Conservation (phyloP, 2,113 vertebrate genomes). For the Fulica atra region DNA sequence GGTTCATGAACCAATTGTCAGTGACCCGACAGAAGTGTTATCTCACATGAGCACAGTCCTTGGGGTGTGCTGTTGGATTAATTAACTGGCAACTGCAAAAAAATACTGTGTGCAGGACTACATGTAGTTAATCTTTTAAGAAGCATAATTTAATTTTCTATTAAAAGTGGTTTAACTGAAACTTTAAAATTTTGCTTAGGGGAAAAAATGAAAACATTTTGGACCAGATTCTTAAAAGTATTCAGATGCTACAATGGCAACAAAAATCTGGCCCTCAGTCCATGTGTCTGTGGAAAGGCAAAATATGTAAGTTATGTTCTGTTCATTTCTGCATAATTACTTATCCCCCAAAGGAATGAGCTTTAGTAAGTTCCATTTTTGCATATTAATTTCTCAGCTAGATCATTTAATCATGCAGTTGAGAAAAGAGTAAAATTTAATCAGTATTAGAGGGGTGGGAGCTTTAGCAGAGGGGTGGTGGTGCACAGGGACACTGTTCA, state of each 20-base stretch:
- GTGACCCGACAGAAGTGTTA: not conserved
- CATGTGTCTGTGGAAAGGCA: not conserved
- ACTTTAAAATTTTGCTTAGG: not conserved
- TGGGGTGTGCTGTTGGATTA: not conserved
- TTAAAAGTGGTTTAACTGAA: not conserved
- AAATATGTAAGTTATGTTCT: not conserved
- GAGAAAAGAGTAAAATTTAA: not conserved
- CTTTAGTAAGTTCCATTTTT: not conserved
- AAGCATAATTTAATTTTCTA: not conserved
- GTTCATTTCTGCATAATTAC: slow-evolving; percentile 8
- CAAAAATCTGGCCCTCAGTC: not conserved
- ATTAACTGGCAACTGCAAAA: not conserved
- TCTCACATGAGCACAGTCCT: not conserved
- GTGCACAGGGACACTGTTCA: not conserved
- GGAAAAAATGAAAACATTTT: not conserved
- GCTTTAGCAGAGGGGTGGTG: not conserved
- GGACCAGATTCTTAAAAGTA: not conserved
- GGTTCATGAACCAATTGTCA: not conserved
- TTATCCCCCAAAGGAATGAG: not conserved
- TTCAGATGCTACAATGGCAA: not conserved
- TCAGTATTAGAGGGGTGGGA: not conserved
- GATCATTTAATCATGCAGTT: not conserved
- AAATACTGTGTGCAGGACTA: not conserved
- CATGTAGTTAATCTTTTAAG: not conserved
- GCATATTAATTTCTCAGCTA: slow-evolving; percentile 1